Base-by-base conservation (phyloP, 2,797 vertebrate species). In the Pachyuromys duprasi region DNA sequence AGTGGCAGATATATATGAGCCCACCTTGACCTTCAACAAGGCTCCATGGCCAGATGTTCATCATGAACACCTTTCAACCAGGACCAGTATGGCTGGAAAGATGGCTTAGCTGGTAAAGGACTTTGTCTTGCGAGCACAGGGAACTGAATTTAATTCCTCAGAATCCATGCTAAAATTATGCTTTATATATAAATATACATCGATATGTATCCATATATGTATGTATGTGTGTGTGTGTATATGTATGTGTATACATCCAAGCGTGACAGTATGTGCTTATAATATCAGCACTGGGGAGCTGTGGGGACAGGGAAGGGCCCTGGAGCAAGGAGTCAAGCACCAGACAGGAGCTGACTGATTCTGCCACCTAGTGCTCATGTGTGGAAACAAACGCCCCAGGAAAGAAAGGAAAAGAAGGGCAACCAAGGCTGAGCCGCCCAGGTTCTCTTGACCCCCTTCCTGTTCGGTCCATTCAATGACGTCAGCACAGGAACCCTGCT, bases 321-420 rank as follows among this genome's bases (percentile, higher is more conserved):
- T 17, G 3, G 7, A 7, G 22, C 55, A 81, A 81, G 55, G 55
- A 26, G 6, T 26, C 22, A 39, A 42, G 13, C 55, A 15, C 79
- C 39, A 39, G 57, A 82, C 4, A 42, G 15, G 14, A 60, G 45
- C 45, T 33, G 7, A 12, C n/a, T 7, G 9, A 33, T 69, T 89
- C 90, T 96, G 97, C 98, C 97, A 95, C 76, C 98, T 98, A 97
- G 97, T 36, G 97, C 91, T 95, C 60, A 83, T 28, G 22, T 1
- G 3, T 6, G 28, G 86, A 83, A 97, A 78, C 15, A 36, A 6
- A 1, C 14, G 28, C 28, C 28, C 28, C 26, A 7, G 4, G 8
- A 76, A 9, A 33, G 8, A 55, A 65, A 36, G 31, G 7, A 22
- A 15, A 36, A 55, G 5, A 0, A 0, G 62, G 57, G 8, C n/a